Conservation (phyloP, 2,888 invertebrate species). For the Chrysopilus asiliformis region DNA sequence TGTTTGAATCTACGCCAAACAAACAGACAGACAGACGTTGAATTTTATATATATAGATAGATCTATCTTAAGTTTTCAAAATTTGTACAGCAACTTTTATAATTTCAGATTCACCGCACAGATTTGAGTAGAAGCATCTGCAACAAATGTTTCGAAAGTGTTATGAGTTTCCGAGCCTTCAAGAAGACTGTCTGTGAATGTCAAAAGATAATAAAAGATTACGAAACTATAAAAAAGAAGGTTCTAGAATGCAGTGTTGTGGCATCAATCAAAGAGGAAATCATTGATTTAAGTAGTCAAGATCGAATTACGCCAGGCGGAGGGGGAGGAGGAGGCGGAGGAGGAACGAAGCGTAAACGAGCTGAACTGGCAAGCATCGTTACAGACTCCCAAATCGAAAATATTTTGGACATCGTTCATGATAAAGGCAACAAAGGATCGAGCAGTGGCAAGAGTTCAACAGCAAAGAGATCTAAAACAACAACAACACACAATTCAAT, state of each 20-base stretch:
- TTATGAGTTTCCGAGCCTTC: constrained; percentile 9
- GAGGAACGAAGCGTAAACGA: constrained; percentile 1
- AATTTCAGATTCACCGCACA: constrained; percentile 5
- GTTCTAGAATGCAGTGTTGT: constrained; percentile 3
- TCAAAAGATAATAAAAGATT: constrained; percentile 10
- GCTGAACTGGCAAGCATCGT: constrained; percentile 2
- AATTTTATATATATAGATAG: no score
- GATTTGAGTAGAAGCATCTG: constrained; percentile 8
- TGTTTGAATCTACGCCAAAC: no score
- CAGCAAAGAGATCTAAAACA: background rate
- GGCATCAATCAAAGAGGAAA: constrained; percentile 7
- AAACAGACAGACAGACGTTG: no score
- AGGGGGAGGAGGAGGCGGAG: no score
- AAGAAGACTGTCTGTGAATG: constrained; percentile 11
- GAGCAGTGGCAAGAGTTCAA: no score
- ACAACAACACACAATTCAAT: no score
- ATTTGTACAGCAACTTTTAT: no score
- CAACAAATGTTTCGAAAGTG: constrained; percentile 10
- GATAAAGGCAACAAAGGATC: no score
- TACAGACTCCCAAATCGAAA: constrained; percentile 11
- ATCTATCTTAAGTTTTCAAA: no score
- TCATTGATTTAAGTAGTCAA: constrained; percentile 8
- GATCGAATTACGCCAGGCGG: no score
- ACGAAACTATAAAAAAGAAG: constrained; percentile 8
- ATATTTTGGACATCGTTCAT: constrained; percentile 10